Base-by-base conservation (phyloP, 2,113 vertebrate genomes). In the Heterochromis multidens region DNA sequence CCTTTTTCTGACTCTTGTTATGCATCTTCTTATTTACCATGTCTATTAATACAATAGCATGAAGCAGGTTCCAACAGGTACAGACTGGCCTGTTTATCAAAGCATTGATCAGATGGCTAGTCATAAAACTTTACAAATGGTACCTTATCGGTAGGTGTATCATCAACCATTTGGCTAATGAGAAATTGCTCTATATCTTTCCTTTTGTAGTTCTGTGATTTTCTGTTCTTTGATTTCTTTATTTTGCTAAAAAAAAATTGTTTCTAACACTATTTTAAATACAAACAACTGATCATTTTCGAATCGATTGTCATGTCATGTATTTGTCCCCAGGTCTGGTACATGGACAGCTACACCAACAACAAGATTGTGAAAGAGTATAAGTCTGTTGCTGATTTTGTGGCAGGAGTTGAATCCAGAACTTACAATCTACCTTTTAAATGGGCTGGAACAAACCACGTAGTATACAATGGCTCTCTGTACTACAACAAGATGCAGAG, bases 401-500 rank as follows among this genome's bases (percentile, higher is more conserved):
- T 98, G 92, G 97, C 97, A 0, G 98, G 99, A 49, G 96, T 96
- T 5, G 98, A 98, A 87, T 99, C 98, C 19, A 96, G 98, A 94
- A 98, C 97, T 90, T 99, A 99, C 95, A 98, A 97, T 86, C 97
- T 99, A 83, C 99, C 99, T 7, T 99, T 99, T 94, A 99, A 99
- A 89, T 99, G 99, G 99, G 98, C 98, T 6, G 99, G 99, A 63
- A 99, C 99, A 83, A 99, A 99, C 94, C 99, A 99, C 0, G 97
- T 99, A 59, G 98, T 99, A 86, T 99, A 98, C 96, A 99, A 99
- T 0, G 97, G 98, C 83, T 99, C 99, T 1, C 96, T 99, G 70
- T 99, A 99, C 93, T 99, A 99, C 96, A 99, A 99, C 95, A 99
- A 99, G 89, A 98, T 99, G 90, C 98, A 99, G 93, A 99, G 98